phyloP scores from a whole-genome alignment of 2,888 invertebrate genomes.

The Axea sp. region DNA sequence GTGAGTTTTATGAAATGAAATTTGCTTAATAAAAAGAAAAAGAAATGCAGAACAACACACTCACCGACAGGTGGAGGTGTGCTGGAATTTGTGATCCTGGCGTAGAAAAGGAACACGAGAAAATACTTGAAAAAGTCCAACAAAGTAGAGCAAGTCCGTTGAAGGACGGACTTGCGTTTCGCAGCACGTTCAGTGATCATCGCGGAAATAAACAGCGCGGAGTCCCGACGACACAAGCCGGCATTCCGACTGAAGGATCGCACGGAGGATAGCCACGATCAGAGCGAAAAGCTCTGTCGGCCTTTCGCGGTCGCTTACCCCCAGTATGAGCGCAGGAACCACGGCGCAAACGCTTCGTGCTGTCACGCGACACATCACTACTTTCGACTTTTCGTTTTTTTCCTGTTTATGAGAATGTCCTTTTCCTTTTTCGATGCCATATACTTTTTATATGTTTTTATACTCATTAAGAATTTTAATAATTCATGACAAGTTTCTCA shows the following conservation, averaged over 20 bases:
- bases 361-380: slow-evolving; percentile 39
- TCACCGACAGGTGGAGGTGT: slow-evolving; percentile 69
- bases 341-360: slow-evolving; percentile 59
- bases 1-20: too few relatives aligned
- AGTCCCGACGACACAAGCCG: slow-evolving; percentile 75
- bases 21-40: too few relatives aligned
- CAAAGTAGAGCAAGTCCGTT: slow-evolving; percentile 21
- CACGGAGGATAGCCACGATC: slow-evolving; percentile 61
- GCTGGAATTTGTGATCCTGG: slow-evolving; percentile 64
- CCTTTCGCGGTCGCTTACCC: slow-evolving; percentile 54
- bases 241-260: slow-evolving; percentile 78
- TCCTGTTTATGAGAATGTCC: slow-evolving; percentile 22
- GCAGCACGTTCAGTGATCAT: slow-evolving; percentile 72
- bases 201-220: slow-evolving; percentile 70
- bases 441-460: too few relatives aligned
- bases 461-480: too few relatives aligned
- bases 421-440: slow-evolving; percentile 7
- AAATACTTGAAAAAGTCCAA: slow-evolving; percentile 33
- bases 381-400: slow-evolving; percentile 41
- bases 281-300: slow-evolving; percentile 47
- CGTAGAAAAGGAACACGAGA: slow-evolving; percentile 30
- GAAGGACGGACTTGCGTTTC: slow-evolving; percentile 51
- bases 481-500: too few relatives aligned
- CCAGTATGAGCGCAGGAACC: slow-evolving; percentile 38
- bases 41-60: slow-evolving; percentile 49